These are phyloP conservation scores for Tragelaphus strepsiceros DNA, from an alignment of 2,113 vertebrate genomes.

Conservation along the genomic window DNA sequence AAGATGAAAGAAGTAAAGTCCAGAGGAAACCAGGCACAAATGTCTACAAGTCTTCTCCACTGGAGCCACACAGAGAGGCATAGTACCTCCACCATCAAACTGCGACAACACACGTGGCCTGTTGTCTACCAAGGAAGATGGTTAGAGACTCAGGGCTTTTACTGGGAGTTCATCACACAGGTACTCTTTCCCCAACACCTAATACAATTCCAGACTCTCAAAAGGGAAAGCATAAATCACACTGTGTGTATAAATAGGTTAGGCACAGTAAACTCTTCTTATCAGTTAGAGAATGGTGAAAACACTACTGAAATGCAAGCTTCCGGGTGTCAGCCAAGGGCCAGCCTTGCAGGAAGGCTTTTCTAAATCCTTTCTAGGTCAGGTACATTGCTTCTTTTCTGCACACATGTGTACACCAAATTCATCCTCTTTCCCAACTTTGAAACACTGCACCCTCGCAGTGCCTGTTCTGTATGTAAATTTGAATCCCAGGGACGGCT, in stretches of 20 bases:
- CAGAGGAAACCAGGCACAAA: not conserved
- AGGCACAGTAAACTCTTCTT: not conserved
- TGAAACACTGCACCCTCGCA: not conserved
- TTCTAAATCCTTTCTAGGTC: not conserved
- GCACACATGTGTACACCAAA: not conserved
- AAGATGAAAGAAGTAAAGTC: not conserved
- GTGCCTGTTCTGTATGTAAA: too few relatives aligned
- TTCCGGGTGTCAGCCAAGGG: not conserved
- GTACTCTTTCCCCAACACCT: not conserved
- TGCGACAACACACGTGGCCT: fast-evolving
- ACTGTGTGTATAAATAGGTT: not conserved
- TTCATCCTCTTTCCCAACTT: not conserved
- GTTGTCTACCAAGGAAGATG: not conserved
- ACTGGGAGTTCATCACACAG: too few relatives aligned
- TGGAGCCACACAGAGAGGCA: fast-evolving
- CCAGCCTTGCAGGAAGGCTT: not conserved
- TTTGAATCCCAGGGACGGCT: not conserved
- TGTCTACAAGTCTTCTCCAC: too few relatives aligned
- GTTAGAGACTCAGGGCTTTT: not conserved
- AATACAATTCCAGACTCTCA: not conserved
- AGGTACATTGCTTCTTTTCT: not conserved
- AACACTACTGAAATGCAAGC: not conserved
- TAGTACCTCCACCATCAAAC: fast-evolving
- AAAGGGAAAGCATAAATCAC: not conserved
- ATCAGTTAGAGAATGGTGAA: not conserved